Conservation (phyloP, 2,888 invertebrate genomes). For the Clanis bilineata region DNA sequence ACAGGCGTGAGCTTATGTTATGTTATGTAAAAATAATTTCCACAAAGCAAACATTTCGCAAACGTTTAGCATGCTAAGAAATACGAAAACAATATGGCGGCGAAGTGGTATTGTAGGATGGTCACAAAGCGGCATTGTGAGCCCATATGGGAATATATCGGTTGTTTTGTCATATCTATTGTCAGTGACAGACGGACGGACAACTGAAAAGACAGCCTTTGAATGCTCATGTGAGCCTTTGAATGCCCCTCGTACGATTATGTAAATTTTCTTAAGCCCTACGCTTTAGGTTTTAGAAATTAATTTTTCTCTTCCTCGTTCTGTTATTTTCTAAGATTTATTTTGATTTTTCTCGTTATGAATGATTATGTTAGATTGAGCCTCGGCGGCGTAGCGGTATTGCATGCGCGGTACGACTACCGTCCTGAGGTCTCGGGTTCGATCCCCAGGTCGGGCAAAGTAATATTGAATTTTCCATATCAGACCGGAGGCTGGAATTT, state of each 20-base stretch:
- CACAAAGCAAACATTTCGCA: conserved; percentile 24
- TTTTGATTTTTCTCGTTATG: no score
- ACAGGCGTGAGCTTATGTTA: no score
- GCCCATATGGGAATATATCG: conserved; percentile 77
- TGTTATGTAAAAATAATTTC: conserved; percentile 28
- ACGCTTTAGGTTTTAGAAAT: conserved; percentile 9
- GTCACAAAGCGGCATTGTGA: conserved; percentile 70
- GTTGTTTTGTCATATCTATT: conserved; percentile 77
- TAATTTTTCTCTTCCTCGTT: conserved; percentile 5
- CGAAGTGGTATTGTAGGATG: conserved; percentile 52
- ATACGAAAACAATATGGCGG: conserved; percentile 56
- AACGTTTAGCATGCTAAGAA: conserved; percentile 36
- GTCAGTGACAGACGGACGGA: conserved; percentile 74
- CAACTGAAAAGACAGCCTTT: conserved; percentile 77
- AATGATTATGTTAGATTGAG: no score
- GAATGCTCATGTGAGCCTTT: conserved; percentile 69
- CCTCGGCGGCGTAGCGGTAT: no score
- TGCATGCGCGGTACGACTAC: no score
- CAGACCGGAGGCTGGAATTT: no score
- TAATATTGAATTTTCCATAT: no score
- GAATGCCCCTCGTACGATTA: conserved; percentile 42
- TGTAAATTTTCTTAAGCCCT: conserved; percentile 28
- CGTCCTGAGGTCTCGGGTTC: no score
- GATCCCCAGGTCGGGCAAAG: no score
- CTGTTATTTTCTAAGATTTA: background rate